Evolutionary conservation across 2,797 vertebrate genomes (phyloP).

Genomic region (Manis javanica): DNA sequence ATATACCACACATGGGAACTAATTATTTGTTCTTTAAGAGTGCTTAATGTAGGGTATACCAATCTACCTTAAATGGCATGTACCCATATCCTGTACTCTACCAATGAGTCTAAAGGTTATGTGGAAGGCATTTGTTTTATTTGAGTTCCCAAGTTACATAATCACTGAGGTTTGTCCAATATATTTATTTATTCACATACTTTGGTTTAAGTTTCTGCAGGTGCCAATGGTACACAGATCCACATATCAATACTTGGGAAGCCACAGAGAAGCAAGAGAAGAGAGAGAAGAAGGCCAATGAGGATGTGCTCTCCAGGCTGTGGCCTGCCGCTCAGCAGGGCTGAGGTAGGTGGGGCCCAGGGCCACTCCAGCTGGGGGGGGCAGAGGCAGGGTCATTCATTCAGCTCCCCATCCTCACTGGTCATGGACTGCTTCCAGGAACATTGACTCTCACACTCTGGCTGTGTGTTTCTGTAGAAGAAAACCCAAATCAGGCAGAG

Average conservation of each 20-base stretch:
- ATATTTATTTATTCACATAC: not conserved
- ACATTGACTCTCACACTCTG: not conserved
- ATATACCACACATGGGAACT: not conserved
- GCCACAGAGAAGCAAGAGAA: too few species aligned
- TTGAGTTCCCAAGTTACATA: not conserved
- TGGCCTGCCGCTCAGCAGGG: accelerated
- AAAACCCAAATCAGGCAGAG: not conserved
- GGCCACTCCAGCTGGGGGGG: not conserved
- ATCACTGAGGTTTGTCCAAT: not conserved
- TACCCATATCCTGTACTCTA: too few species aligned
- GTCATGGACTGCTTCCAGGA: not conserved
- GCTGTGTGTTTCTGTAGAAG: not conserved
- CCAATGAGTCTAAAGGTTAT: not conserved
- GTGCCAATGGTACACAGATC: not conserved
- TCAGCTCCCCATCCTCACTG: not conserved
- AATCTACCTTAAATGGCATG: not conserved
- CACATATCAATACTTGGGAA: not conserved
- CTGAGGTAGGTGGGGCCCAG: not conserved
- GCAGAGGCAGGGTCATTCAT: not conserved
- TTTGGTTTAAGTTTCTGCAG: not conserved
- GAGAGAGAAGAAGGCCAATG: too few species aligned
- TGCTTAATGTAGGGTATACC: not conserved
- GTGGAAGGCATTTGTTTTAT: not conserved
- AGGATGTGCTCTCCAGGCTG: accelerated
- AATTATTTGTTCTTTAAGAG: not conserved